Conservation (phyloP, 2,797 vertebrate genomes). For the Gallinago solitaria region DNA sequence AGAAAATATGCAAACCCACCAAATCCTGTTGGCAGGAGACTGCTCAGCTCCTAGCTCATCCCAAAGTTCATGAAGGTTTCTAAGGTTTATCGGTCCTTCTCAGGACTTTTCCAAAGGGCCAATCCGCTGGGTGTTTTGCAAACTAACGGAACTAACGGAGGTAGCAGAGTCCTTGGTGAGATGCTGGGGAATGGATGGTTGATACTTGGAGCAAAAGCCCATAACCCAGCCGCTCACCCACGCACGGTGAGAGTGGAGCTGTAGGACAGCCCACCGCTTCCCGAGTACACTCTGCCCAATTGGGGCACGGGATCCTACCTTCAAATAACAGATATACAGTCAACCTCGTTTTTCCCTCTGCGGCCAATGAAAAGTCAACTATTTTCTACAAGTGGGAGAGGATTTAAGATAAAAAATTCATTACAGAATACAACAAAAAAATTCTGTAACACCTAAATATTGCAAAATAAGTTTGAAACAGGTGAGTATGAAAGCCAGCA, state of each 20-base stretch:
- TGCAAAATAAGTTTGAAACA: neutral
- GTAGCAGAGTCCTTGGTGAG: neutral
- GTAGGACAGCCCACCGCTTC: neutral
- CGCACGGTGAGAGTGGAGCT: accelerated
- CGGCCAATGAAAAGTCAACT: neutral
- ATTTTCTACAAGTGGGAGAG: neutral
- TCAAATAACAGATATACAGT: neutral
- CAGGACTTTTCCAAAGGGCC: neutral
- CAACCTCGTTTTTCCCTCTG: neutral
- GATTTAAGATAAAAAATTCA: neutral
- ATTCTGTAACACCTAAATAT: neutral
- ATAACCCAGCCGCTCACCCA: neutral
- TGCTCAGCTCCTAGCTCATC: accelerated
- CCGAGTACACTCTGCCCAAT: neutral
- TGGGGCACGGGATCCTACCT: neutral
- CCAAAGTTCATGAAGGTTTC: neutral
- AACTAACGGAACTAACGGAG: neutral
- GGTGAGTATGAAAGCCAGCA: neutral
- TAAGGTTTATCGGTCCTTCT: neutral
- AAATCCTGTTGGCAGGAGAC: neutral
- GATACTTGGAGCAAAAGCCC: neutral
- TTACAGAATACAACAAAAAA: neutral
- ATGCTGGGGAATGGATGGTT: neutral
- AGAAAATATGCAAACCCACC: neutral
- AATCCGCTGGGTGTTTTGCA: neutral